A percentile compares a stretch with the other conserved stretches of the same genome.
These are phyloP conservation scores for Thaleichthys pacificus DNA, from an alignment of 2,797 vertebrate genomes.

Conservation along the genomic window DNA sequence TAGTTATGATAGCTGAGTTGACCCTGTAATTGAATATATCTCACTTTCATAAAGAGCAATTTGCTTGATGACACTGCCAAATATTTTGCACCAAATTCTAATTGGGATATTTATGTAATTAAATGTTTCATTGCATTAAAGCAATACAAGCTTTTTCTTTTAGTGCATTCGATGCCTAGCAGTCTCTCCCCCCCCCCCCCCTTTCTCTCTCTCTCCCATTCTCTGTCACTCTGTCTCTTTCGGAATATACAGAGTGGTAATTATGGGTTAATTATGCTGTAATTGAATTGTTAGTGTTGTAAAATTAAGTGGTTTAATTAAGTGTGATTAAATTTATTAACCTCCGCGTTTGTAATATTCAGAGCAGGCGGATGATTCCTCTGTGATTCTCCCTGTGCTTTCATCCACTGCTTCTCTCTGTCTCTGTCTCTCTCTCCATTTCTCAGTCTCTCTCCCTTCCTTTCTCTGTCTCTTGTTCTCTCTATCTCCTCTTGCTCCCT, in stretches of 20 bases:
- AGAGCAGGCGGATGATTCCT: slow-evolving; percentile 11
- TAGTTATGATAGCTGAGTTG: no score
- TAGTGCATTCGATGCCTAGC: background rate
- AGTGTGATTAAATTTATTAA: background rate
- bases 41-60: no score
- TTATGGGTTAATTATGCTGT: slow-evolving; percentile 25
- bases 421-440: slow-evolving; percentile 1
- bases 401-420: background rate
- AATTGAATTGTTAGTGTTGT: slow-evolving; percentile 42
- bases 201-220: background rate
- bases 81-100: no score
- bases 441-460: no score
- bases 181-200: background rate
- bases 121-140: no score
- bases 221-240: slow-evolving; percentile 4
- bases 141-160: no score
- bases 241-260: background rate
- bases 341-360: slow-evolving; percentile 19
- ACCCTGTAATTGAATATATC: no score
- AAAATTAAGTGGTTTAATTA: slow-evolving; percentile 54
- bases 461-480: no score
- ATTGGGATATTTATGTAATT: no score
- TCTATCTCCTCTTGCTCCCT: background rate
- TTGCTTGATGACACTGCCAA: no score
- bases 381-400: background rate